Evolutionary conservation across 2,888 invertebrate genomes (phyloP).

Genomic region (Taphrorychus bicolor): DNA sequence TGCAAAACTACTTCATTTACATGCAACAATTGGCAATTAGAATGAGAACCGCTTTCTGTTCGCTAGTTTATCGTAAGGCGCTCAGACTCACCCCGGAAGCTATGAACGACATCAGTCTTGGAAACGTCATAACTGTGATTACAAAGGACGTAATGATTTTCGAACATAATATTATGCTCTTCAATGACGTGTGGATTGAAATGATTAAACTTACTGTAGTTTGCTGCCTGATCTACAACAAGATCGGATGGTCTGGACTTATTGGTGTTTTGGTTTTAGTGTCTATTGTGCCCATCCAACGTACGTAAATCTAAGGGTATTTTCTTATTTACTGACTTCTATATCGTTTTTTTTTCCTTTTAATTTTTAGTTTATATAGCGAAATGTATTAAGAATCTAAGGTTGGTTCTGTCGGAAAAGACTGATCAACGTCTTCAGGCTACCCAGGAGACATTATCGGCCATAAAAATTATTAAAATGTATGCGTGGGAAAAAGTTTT

Average conservation of each 20-base stretch:
- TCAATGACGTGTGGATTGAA: slow-evolving; percentile 93
- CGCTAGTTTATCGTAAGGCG: slow-evolving; percentile 80
- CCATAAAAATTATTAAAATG: slow-evolving; percentile 53
- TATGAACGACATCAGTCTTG: slow-evolving; percentile 51
- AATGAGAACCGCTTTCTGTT: slow-evolving; percentile 81
- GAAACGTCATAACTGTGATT: slow-evolving; percentile 83
- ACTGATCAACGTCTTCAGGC: slow-evolving; percentile 51
- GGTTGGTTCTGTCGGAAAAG: slow-evolving; percentile 51
- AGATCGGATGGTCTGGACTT: slow-evolving; percentile 63
- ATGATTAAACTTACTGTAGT: slow-evolving; percentile 83
- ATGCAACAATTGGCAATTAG: slow-evolving; percentile 82
- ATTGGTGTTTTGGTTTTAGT: slow-evolving; percentile 64
- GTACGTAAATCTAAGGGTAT: too few species aligned
- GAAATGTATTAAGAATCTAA: slow-evolving; percentile 41
- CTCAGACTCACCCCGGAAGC: slow-evolving; percentile 46
- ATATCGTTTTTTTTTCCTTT: too few species aligned
- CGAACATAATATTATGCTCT: slow-evolving; percentile 83
- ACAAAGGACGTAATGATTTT: slow-evolving; percentile 93
- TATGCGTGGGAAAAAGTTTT: slow-evolving; percentile 53
- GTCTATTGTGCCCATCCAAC: slow-evolving; percentile 44
- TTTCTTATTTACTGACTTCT: too few species aligned
- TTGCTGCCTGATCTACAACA: slow-evolving; percentile 76
- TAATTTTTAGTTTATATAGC: slow-evolving; percentile 29
- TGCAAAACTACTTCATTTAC: slow-evolving; percentile 84
- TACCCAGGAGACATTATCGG: slow-evolving; percentile 51